A percentile compares a stretch with the other conserved stretches of the same genome.
Conservation (phyloP, 2,113 vertebrate genomes). For the Oceanites oceanicus region DNA sequence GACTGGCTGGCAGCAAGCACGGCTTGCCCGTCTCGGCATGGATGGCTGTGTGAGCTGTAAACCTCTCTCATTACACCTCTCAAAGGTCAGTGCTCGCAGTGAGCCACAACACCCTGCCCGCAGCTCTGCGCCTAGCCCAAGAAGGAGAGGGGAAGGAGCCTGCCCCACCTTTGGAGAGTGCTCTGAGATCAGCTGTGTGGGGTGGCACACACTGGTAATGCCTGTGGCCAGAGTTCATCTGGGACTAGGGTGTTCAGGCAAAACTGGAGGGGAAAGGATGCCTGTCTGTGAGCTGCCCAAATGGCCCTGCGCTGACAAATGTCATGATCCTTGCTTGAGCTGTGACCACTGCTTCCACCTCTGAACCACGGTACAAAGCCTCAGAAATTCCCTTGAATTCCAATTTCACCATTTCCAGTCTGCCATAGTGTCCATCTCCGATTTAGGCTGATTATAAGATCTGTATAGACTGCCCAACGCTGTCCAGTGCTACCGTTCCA, state of each 20-base stretch:
- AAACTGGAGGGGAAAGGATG: neutral
- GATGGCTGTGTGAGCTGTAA: neutral
- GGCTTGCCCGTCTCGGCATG: neutral
- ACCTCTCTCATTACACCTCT: neutral
- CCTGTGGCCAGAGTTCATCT: neutral
- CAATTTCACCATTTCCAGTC: neutral
- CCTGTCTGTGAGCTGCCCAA: neutral
- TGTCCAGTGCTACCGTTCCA: neutral
- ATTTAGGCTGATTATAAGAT: neutral
- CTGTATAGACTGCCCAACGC: neutral
- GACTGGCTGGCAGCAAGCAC: neutral
- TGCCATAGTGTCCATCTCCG: accelerated
- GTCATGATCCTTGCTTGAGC: neutral
- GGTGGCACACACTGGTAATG: neutral
- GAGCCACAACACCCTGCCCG: neutral
- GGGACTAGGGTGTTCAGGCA: neutral
- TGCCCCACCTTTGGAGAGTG: neutral
- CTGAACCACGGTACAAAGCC: neutral
- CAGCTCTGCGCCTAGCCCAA: neutral
- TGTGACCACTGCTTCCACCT: neutral
- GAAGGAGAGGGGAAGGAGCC: neutral
- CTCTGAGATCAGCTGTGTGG: neutral
- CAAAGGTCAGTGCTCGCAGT: neutral
- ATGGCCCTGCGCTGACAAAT: neutral
- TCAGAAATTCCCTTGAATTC: neutral